These are phyloP conservation scores for Alexandromys oeconomus DNA, from an alignment of 2,797 vertebrate genomes.

Conservation along the genomic window DNA sequence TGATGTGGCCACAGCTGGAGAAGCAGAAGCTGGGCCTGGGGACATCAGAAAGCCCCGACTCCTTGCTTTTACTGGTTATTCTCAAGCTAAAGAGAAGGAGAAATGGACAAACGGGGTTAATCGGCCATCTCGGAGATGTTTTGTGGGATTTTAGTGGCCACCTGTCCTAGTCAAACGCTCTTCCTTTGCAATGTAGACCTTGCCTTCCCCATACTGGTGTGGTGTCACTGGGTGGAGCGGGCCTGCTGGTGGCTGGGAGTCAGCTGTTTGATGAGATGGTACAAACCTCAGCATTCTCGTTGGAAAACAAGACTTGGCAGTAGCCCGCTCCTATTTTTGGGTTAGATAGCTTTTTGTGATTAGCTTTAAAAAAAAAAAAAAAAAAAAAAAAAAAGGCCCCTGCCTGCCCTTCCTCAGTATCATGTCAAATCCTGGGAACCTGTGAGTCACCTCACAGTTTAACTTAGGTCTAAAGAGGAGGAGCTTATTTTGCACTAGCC, in stretches of 20 bases:
- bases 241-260: not conserved
- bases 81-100: constrained; percentile 87
- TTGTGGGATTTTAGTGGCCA: not conserved
- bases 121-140: not conserved
- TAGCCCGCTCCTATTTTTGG: no score
- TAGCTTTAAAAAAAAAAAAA: no score
- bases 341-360: not conserved
- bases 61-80: constrained; percentile 88
- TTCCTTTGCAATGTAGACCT: not conserved
- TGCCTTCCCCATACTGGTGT: not conserved
- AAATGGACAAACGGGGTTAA: not conserved
- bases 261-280: not conserved
- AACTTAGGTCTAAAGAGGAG: not conserved
- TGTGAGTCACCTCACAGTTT: not conserved
- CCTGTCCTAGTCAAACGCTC: not conserved
- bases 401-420: not conserved
- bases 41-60: constrained; percentile 82
- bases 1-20: constrained; percentile 85
- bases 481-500: not conserved
- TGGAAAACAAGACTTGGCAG: not conserved
- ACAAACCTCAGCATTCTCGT: not conserved
- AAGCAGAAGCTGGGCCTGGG: constrained; percentile 83
- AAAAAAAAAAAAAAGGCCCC: not conserved
- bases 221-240: not conserved
- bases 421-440: not conserved